Evolutionary conservation across 2,113 vertebrate genomes (phyloP).

Genomic region (Caretta caretta): DNA sequence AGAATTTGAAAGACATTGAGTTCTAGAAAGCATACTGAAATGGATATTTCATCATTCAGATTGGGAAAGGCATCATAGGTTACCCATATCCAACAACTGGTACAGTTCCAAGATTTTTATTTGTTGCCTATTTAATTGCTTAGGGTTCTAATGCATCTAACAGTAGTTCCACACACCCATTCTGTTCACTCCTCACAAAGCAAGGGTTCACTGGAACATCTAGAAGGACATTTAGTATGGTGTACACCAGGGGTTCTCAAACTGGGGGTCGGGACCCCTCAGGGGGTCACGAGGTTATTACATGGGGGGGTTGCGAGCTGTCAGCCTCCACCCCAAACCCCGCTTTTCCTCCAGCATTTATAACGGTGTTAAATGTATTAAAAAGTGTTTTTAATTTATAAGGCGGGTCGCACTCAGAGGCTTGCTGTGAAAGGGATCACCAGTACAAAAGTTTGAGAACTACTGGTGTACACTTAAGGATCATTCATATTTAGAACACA

Average conservation of each 20-base stretch:
- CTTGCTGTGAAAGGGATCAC: too few relatives aligned
- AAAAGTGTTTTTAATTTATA: too few relatives aligned
- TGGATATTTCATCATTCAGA: not conserved
- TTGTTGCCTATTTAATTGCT: accelerated
- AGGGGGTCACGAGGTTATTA: too few relatives aligned
- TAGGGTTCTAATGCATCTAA: accelerated
- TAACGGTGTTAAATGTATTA: too few relatives aligned
- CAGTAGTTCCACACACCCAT: accelerated
- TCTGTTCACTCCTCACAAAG: accelerated
- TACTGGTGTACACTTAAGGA: not conserved
- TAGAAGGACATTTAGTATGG: not conserved
- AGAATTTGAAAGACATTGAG: not conserved
- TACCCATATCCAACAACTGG: accelerated
- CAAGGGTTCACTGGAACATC: accelerated
- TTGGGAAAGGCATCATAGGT: accelerated
- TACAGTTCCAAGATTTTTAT: not conserved
- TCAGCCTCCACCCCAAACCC: too few relatives aligned
- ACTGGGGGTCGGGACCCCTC: too few relatives aligned
- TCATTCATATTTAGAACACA: not conserved
- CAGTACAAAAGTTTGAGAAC: too few relatives aligned
- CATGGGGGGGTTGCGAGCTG: too few relatives aligned
- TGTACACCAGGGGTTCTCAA: not conserved
- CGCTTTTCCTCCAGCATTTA: too few relatives aligned
- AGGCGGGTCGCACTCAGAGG: too few relatives aligned
- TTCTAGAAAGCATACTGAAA: not conserved